Base-by-base conservation (phyloP, 2,113 vertebrate genomes). In the Stegastes partitus region DNA sequence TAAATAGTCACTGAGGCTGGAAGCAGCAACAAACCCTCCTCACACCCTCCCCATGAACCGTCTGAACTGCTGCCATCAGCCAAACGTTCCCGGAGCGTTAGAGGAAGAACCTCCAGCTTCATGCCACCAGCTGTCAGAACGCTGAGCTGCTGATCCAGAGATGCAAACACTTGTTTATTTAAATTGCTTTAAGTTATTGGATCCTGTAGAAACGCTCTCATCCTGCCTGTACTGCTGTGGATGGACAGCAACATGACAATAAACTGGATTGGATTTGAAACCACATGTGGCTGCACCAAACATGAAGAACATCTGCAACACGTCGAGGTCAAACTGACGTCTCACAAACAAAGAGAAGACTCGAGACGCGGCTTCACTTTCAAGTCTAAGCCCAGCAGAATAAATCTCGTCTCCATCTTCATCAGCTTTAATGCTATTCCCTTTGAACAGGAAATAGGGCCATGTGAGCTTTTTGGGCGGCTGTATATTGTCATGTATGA, bases 341-440 rank as follows among this genome's bases (percentile, higher is more conserved):
- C 78, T 80, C 66, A 75, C 34, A 63, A 78, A 89, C 74, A 72
- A 83, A 65, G 45, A 81, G 22, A 64, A 21, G 10, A 61, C 39
- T 47, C 1, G 7, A 53, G 45, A 34, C 18, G 11, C 3, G 0
- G 53, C 51, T 80, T 68, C 37, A 71, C 74, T 90, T 84, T 78
- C 58, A 89, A 80, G 65, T 65, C 56, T 73, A 77, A 69, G 77
- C 84, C 74, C 68, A 21, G 67, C 75, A 82, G 88, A 87, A 79
- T 78, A 69, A 74, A 74, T 69, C 76, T 62, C 58, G 14, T 45
- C 86, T 79, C 73, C n/a, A 67, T 76, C 86, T 63, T 66, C 81
- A 89, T 91, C 80, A 74, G 50, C 81, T 92, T 91, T 90, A 91
- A 92, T 88, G 91, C 11, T 53, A 93, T 91, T 93, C 91, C 87